Evolutionary conservation across 2,888 invertebrate species (phyloP), one percentile per base, ranked within the genome.

Genomic region (Agrotis clavis): DNA sequence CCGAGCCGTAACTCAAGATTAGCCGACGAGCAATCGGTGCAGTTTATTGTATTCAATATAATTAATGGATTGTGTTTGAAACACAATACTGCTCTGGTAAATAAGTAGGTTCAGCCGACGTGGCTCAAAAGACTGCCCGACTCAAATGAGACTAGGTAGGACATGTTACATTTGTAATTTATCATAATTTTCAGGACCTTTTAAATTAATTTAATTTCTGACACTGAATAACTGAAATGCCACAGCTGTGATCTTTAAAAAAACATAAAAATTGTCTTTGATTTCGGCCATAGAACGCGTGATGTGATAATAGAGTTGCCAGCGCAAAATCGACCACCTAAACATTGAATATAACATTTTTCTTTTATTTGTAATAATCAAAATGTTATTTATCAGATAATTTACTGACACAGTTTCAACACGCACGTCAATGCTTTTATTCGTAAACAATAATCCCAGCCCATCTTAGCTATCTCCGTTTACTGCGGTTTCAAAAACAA

Each of bases 291-390:
- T 81, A 81, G 76, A 77, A 68, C 74, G 67, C 75, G 79, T 79
- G 79, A 79, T 79, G 77, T 79, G 71, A 71, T 68, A 41, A 3
- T 62, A 18, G 19, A 59, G 67, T 79, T 79, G 79, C 79, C 82
- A 79, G 53, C 14, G 25, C 13, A 67, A 65, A 71, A 67, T 67
- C 9, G 2, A 21, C 13, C 18, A 68, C 51, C 6, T 25, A 69
- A 45, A 48, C 18, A 53, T 13, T 7, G 14, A 53, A 59, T 1
- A 30, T 59, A 60, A 7, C 0, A 41, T 48, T 48, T 47, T 41
- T n/a, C 9, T 13, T 4, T 13, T 9, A 50, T 59, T 73, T 51
- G 21, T 4, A 41, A 59, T 25, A 48, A 21, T 19, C 9, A 7
- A 59, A 75, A 48, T 41, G 13, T 35, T 47, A 47, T 47, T 41